A percentile compares a stretch with the other conserved stretches of the same genome.
These are phyloP conservation scores for Nansenia antarctica DNA, from an alignment of 2,113 vertebrate species.

Conservation along the genomic window DNA sequence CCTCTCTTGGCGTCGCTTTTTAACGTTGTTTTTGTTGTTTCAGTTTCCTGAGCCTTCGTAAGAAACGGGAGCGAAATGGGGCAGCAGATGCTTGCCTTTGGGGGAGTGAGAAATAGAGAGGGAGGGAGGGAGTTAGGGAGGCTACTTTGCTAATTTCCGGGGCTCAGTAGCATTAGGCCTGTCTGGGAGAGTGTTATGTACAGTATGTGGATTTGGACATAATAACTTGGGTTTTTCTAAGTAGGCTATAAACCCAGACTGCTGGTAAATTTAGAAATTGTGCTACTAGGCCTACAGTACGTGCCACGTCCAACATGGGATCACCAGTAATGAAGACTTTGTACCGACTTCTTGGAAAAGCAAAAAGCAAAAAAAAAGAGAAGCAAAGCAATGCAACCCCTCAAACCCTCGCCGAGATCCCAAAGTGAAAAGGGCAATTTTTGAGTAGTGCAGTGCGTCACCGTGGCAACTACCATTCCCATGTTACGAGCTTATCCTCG, in stretches of 20 bases:
- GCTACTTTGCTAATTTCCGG: constrained; percentile 26
- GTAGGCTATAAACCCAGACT: neutral
- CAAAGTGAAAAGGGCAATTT: constrained; percentile 31
- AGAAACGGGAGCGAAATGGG: constrained; percentile 8
- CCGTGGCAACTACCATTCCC: constrained; percentile 50
- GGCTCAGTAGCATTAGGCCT: constrained; percentile 11
- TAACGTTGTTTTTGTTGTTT: constrained; percentile 6
- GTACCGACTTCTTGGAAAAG: neutral
- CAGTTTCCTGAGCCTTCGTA: constrained; percentile 17
- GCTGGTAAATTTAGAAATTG: neutral
- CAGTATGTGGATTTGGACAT: constrained; percentile 8
- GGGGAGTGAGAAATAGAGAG: neutral
- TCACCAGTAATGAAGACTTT: neutral
- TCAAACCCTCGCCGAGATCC: constrained; percentile 27
- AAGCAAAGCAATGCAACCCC: constrained; percentile 13
- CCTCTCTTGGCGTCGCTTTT: constrained; percentile 4
- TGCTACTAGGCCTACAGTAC: neutral
- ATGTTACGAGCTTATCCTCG: neutral
- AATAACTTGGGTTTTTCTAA: constrained; percentile 31
- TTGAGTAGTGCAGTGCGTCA: constrained; percentile 21
- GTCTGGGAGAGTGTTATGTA: constrained; percentile 4
- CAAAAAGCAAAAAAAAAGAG: no score
- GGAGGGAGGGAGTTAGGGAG: constrained; percentile 7
- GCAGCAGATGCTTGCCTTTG: constrained; percentile 46
- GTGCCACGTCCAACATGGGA: neutral